Base-by-base conservation (phyloP, 2,797 vertebrate genomes). In the Acomys russatus region DNA sequence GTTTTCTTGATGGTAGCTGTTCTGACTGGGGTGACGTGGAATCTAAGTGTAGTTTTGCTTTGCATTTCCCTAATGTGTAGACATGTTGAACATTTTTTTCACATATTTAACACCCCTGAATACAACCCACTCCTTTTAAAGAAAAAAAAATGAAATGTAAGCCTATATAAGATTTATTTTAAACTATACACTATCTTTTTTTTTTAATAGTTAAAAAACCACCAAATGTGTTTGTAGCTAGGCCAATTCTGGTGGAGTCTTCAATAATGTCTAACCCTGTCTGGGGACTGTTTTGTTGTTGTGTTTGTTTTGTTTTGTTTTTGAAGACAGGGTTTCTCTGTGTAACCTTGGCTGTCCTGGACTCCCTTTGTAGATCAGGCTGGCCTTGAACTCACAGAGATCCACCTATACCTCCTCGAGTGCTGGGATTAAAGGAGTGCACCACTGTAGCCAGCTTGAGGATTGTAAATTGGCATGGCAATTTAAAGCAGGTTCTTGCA, bases 231-330 rank as follows among this genome's bases (percentile, higher is more conserved):
- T 68, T 63, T 66, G 38, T 84, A 66, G 61, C 22, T 49, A 49
- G 61, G 2, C 61, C 44, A 22, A 2, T 49, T 38, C 38, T 12
- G 9, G 28, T 68, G 6, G 28, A 38, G 68, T 51, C 44, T 99
- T 99, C 98, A 98, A 98, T 98, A 98, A 98, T 99, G 99, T 99
- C 99, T 99, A 99, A 99, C 98, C 98, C 99, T 99, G 98, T 99
- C 98, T 97, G 99, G 98, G 98, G 98, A 98, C 98, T 99, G 98
- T 99, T 44, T 44, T 44, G 44, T 44, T 4, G 44, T 3, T 44
- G 44, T 44, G 44, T 44, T 44, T 44, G 44, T 44, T 44, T 44
- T n/a, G n/a, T n/a, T n/a, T n/a, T n/a, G n/a, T n/a, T n/a, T n/a
- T n/a, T n/a, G n/a, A n/a, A n/a, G n/a, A n/a, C n/a, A n/a, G n/a